Evolutionary conservation across 2,797 vertebrate species (phyloP), one percentile per base, ranked within the genome.

Genomic region (Ptychadena robeensis): DNA sequence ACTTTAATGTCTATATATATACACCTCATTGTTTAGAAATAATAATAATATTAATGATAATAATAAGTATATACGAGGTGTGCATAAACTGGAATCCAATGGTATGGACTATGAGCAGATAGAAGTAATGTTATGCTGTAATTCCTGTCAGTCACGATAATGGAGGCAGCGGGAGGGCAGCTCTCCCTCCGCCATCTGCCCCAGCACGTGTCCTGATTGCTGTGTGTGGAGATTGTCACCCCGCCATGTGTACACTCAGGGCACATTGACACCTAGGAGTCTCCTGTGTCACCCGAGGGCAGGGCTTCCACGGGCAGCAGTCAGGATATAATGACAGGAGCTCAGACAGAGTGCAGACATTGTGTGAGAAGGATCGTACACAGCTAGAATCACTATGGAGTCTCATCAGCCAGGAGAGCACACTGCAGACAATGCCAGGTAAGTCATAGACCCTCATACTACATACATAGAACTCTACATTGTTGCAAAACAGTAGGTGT

Each of bases 151-250:
- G 37, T 38, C 37, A 1, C n/a, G n/a, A n/a, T 40, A 22, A 59
- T 35, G 64, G 35, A 18, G 28, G 8, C 71, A 69, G 82, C 77
- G 77, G 82, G n/a, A 37, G 38, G 34, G 9, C 22, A 30, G 77
- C 11, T 18, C 63, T 63, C 63, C 38, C 64, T 28, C 75, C 30
- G 74, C 83, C 83, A 85, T 85, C 18, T 85, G 83, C 72, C 78
- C 18, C 77, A 85, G 83, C 83, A 75, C 78, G 83, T 71, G 83
- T 85, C 83, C 76, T 11, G 15, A 4, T 15, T 32, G 31, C 32
- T 38, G 25, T 14, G 78, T 85, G 82, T 70, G 77, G 22, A 57
- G 71, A 37, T 76, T 85, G 72, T 80, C 83, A 85, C 83, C 72
- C 53, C 28, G 28, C 83, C 83, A 85, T 85, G 83, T 85, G 82